Evolutionary conservation across 2,113 vertebrate genomes (phyloP).

Genomic region (Pelusios castaneus): DNA sequence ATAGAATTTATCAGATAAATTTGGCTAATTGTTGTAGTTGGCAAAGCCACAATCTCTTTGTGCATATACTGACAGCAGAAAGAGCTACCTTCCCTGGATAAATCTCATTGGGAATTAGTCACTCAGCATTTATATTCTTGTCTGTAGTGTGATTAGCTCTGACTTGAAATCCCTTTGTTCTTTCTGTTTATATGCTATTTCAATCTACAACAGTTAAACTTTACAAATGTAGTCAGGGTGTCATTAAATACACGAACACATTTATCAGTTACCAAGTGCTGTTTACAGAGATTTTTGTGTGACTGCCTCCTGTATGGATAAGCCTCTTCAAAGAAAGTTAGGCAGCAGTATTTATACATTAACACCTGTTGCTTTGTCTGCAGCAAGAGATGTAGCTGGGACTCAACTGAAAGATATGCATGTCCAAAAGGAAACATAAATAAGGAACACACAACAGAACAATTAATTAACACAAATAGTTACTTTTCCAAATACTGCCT

Average conservation of each 20-base stretch:
- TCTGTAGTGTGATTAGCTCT: background rate
- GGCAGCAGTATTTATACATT: background rate
- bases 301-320: background rate
- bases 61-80: background rate
- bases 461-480: background rate
- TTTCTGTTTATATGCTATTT: background rate
- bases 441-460: background rate
- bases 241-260: background rate
- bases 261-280: background rate
- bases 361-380: conserved; percentile 15
- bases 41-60: background rate
- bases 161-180: background rate
- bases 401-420: background rate
- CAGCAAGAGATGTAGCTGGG: background rate
- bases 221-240: no score
- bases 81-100: background rate
- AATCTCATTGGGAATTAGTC: background rate
- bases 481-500: background rate
- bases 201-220: background rate
- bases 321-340: background rate
- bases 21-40: background rate
- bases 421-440: background rate
- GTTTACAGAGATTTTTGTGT: background rate
- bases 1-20: background rate
- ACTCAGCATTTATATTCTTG: background rate